phyloP scores from a whole-genome alignment of 2,888 invertebrate species.

The Netelia virgata region DNA sequence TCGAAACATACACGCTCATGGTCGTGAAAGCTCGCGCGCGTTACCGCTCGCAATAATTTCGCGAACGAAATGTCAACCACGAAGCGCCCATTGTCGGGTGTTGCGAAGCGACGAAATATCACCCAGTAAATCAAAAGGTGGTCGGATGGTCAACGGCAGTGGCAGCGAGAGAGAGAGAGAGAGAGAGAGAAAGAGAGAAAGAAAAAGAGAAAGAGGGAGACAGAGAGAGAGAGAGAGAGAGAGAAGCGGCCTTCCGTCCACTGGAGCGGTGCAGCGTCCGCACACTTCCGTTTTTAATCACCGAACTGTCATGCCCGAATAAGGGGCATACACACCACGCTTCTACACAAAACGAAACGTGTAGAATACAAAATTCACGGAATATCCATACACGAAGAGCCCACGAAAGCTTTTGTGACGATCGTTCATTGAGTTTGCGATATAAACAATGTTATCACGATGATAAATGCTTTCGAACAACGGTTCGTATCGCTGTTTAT shows the following conservation, averaged over 20 bases:
- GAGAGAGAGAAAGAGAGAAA: conserved; percentile 55
- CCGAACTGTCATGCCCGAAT: conserved; percentile 66
- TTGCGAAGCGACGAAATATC: conserved; percentile 83
- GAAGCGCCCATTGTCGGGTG: conserved; percentile 82
- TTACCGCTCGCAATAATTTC: conserved; percentile 65
- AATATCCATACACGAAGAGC: conserved; percentile 4
- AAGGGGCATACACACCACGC: conserved; percentile 48
- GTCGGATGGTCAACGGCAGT: conserved; percentile 59
- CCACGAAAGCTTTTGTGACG: conserved; percentile 47
- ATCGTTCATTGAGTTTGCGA: conserved; percentile 30
- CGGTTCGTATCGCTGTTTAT: neutral
- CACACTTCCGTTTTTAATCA: conserved; percentile 82
- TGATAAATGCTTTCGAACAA: conserved; percentile 9
- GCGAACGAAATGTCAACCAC: conserved; percentile 83
- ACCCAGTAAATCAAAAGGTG: conserved; percentile 76
- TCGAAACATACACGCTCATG: conserved; percentile 31
- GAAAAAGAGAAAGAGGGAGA: conserved; percentile 10
- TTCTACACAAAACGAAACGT: conserved; percentile 39
- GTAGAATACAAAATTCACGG: conserved; percentile 3
- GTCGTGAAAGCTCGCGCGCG: conserved; percentile 28
- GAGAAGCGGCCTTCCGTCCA: conserved; percentile 69
- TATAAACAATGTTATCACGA: conserved; percentile 10
- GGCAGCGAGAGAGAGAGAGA: conserved; percentile 42
- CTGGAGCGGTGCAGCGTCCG: conserved; percentile 73
- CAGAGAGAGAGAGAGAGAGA: conserved; percentile 39